These are phyloP conservation scores for Pseudorhombus dupliciocellatus DNA, from an alignment of 2,113 vertebrate genomes.

Conservation along the genomic window DNA sequence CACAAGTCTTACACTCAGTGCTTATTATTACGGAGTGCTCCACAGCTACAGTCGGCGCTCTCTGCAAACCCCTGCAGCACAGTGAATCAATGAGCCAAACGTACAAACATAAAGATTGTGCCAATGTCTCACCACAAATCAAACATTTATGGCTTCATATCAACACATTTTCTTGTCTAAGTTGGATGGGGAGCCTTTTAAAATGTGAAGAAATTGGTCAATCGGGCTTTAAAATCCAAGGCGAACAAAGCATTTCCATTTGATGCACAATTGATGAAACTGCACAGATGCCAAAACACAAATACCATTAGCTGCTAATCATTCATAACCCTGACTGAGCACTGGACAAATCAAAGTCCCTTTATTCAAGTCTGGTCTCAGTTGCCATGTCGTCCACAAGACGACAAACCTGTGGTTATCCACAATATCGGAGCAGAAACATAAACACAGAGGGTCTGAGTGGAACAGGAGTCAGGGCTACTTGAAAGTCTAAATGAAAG, in stretches of 20 bases:
- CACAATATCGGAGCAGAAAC: slow-evolving; percentile 36
- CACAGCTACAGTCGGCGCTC: slow-evolving; percentile 46
- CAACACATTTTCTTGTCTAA: slow-evolving; percentile 55
- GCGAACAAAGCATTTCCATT: slow-evolving; percentile 45
- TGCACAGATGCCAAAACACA: slow-evolving; percentile 13
- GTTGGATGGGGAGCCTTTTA: slow-evolving; percentile 37
- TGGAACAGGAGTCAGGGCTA: slow-evolving; percentile 28
- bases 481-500: slow-evolving; percentile 61
- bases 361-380: slow-evolving; percentile 25
- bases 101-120: slow-evolving; percentile 67
- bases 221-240: slow-evolving; percentile 42
- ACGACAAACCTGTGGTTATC: slow-evolving; percentile 45
- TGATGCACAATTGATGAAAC: slow-evolving; percentile 36
- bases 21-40: slow-evolving; percentile 60
- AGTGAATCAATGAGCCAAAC: slow-evolving; percentile 64
- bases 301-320: slow-evolving; percentile 51
- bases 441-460: slow-evolving; percentile 16
- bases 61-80: slow-evolving; percentile 63
- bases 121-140: slow-evolving; percentile 65
- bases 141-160: slow-evolving; percentile 60
- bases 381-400: slow-evolving; percentile 41
- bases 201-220: slow-evolving; percentile 40
- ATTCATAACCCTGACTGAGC: slow-evolving; percentile 43
- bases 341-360: slow-evolving; percentile 46
- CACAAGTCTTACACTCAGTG: slow-evolving; percentile 59